Conservation (phyloP, 2,888 invertebrate species). For the Chloroclysta siterata region DNA sequence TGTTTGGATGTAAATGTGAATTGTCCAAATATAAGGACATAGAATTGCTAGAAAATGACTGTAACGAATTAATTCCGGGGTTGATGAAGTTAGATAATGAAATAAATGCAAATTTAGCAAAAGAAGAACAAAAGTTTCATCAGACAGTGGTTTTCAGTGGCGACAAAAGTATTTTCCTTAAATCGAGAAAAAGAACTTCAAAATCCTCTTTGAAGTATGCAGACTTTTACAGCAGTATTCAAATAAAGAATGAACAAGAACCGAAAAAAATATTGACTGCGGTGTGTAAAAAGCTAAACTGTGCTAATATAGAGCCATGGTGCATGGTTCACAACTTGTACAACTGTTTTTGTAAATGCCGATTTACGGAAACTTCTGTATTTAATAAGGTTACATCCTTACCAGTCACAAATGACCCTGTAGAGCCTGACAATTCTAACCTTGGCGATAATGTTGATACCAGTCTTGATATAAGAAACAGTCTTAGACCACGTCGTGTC, state of each 20-base stretch:
- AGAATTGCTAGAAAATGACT: constrained; percentile 53
- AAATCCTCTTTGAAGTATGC: constrained; percentile 87
- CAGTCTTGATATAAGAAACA: constrained; percentile 4
- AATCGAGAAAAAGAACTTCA: constrained; percentile 82
- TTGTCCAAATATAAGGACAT: constrained; percentile 60
- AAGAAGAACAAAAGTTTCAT: constrained; percentile 89
- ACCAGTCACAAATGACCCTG: constrained; percentile 10
- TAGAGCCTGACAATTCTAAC: constrained; percentile 11
- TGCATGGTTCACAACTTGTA: constrained; percentile 88
- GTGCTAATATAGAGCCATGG: constrained; percentile 83
- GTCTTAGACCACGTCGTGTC: constrained; percentile 21
- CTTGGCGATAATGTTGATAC: constrained; percentile 8
- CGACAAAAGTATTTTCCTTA: constrained; percentile 87
- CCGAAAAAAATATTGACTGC: constrained; percentile 53
- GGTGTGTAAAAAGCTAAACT: constrained; percentile 56
- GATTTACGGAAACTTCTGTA: constrained; percentile 50
- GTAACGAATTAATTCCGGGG: constrained; percentile 59
- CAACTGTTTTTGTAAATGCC: constrained; percentile 87
- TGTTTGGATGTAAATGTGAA: constrained; percentile 82
- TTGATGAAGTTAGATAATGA: constrained; percentile 77
- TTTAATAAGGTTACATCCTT: constrained; percentile 2
- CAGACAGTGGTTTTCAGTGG: constrained; percentile 88
- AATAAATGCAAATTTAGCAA: constrained; percentile 84
- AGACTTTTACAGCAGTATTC: constrained; percentile 76
- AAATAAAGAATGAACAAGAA: constrained; percentile 53